Base-by-base conservation (phyloP, 2,113 vertebrate species). In the Lasiurus borealis region DNA sequence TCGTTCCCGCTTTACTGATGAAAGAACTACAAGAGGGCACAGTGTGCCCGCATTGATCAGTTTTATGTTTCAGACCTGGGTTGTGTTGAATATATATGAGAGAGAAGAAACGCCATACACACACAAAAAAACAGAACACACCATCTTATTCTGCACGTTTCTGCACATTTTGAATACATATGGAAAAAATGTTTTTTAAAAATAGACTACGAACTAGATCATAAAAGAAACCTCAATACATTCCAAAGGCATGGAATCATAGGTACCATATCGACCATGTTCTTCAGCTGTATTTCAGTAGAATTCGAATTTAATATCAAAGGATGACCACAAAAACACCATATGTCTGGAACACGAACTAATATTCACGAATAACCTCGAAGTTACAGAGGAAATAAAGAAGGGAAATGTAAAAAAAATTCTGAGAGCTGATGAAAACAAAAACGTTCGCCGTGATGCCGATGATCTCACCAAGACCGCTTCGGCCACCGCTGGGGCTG, bases 211-310 rank as follows among this genome's bases (percentile, higher is more conserved):
- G 31, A 80, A 66, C 54, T 40, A 66, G 36, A 36, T 50, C 80
- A 72, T 90, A 97, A 96, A 96, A 88, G 84, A 96, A 96, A 77
- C 72, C 29, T 87, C 64, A 59, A 19, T 72, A 93, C 91, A 90
- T 87, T 96, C 95, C 93, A 94, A 44, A 96, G 52, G 50, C 82
- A 34, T 21, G 34, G 80, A 15, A 46, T 86, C 84, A 71, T 29
- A 66, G 19, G 68, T 0, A 15, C 3, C 40, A 31, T 13, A 15
- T 19, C 44, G 85, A 75, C 46, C 52, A 9, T 73, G 48, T 62
- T 84, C 66, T 90, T 72, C 7, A 59, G 34, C 66, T 54, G 23
- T 12, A 59, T n/a, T 21, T 23, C 75, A 84, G 52, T 78, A 89
- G 75, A 75, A 91, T 77, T 57, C 84, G 87, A 91, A 93, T 76